Base-by-base conservation (phyloP, 30 jellyfish, hydroid and myxozoan genomes). In the Hydractinia symbiolongicarpus region DNA sequence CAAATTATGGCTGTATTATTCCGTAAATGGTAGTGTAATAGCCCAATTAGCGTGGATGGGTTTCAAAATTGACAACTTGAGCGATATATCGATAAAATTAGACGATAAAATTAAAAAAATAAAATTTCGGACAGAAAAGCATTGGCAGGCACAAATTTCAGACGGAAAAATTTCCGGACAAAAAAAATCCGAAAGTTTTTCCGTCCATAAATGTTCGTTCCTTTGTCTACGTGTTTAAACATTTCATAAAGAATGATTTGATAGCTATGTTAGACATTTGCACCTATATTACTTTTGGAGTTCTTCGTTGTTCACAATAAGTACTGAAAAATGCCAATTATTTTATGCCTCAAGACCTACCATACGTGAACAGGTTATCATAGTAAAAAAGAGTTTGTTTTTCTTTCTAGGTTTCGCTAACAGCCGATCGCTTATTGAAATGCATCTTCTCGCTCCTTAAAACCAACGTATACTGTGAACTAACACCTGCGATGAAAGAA, bases 391-490 rank as follows among this genome's bases (percentile, higher is more conserved):
- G 44, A 30, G n/a, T 64, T 64, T 6, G 3, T 0, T 7, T 64
- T 64, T 64, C 9, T 7, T 4, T 64, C 40, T 13, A 64, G 74
- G 4, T n/a, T 64, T n/a, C 19, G 4, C 19, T n/a, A 44, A 64
- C 40, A 8, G 74, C 40, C 74, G 40, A 44, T 64, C 74, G 74
- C n/a, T 64, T 64, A 13, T 64, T 64, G 4, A 44, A 64, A 13
- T 64, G 74, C 5, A 64, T 64, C 9, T n/a, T 51, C 9, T 64
- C 74, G 9, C 0, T 64, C 4, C 1, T 64, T 0, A 64, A 64
- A 7, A 51, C 74, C n/a, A 64, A 64, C 40, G 40, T 64, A n/a
- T 64, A n/a, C 16, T 64, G 74, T 64, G 74, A 64, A 64, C 40
- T 64, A 13, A 64, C 74, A 51, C 40, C 74, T n/a, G 52, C 52